Base-by-base conservation (phyloP, 2,888 invertebrate genomes). In the Pandemis cinnamomeana region DNA sequence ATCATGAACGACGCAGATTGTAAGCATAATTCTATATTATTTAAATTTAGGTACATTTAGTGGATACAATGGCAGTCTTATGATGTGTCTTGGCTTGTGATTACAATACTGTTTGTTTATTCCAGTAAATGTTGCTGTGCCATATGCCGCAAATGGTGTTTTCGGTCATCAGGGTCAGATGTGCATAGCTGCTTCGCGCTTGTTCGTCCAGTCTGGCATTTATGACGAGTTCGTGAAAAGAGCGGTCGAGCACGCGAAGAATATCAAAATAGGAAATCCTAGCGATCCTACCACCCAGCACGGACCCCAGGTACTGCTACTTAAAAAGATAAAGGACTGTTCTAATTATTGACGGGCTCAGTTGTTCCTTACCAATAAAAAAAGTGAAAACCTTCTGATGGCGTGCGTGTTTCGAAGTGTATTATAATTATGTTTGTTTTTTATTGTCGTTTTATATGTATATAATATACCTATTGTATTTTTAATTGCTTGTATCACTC, bases 181-280 rank as follows among this genome's bases (percentile, higher is more conserved):
- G 1, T 88, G 90, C 71, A 75, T 90, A 2, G 89, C 91, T 2
- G 89, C 90, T 0, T 90, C 91, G 0, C 85, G 91, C 0, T 74
- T 90, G 5, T 91, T 75, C 69, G 91, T 91, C 0, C 90, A 91
- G 68, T 85, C 89, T 0, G 85, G 81, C 0, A 97, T 98, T 80
- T 98, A 98, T 85, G 97, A 98, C 78, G 95, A 96, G 81, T 98
- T 98, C 85, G 96, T 98, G 0, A 94, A 95, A 77, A 96, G 96
- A 77, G 96, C 97, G 0, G 95, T 95, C 0, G 95, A 95, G 75
- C 90, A 95, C 80, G 98, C 98, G 0, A 93, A 95, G 77, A 87
- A 90, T 0, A 95, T 96, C 69, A 96, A 95, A 83, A 96, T 98
- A 75, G 98, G 98, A 1, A 75, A 82, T 44, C 89, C 89, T 0